Base-by-base conservation (phyloP, 1,140 invertebrate species). In the Drosophila dunni region DNA sequence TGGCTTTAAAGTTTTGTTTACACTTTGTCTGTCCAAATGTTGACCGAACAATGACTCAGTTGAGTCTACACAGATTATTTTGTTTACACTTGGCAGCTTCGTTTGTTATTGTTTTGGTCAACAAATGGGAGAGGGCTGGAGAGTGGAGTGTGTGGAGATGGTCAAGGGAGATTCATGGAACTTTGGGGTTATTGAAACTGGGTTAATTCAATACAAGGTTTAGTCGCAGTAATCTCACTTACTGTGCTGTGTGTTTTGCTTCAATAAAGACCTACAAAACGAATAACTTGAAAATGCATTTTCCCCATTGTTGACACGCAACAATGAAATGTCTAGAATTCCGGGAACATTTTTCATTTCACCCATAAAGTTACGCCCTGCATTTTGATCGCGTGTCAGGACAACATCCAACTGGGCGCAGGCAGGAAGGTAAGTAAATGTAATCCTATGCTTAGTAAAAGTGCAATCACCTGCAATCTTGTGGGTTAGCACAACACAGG, bases 401-500 rank as follows among this genome's bases (percentile, higher is more conserved):
- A 3, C 24, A 44, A 63, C 34, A 53, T 24, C 10, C 9, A 38
- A 11, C 24, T n/a, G 9, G 11, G n/a, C n/a, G 50, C 20, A 36
- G 15, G 24, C 2, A n/a, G 44, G 29, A n/a, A 36, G 6, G 34
- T 42, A 20, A 20, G 38, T 13, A 20, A 7, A 44, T 45, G 34
- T 51, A 51, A 51, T 62, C 46, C 46, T 40, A 13, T 7, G 48
- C 61, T n/a, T 20, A 13, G 24, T 8, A 67, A 8, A 24, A 67
- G 81, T 81, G 69, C 81, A 84, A 78, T 85, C 81, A 84, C 81
- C 81, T 84, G 42, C 29, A 17, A 36, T 61, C 69, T 82, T 70
- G 56, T 86, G 71, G 82, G 82, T 88, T 84, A 82, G 67, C 78
- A 85, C 17, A 20, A 20, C 17, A 79, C 70, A 75, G 62, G 60